Percentiles rank a stretch among this genome's conserved stretches.
Conservation (phyloP, 2,888 invertebrate genomes). For the Drosophila nigricruria region DNA sequence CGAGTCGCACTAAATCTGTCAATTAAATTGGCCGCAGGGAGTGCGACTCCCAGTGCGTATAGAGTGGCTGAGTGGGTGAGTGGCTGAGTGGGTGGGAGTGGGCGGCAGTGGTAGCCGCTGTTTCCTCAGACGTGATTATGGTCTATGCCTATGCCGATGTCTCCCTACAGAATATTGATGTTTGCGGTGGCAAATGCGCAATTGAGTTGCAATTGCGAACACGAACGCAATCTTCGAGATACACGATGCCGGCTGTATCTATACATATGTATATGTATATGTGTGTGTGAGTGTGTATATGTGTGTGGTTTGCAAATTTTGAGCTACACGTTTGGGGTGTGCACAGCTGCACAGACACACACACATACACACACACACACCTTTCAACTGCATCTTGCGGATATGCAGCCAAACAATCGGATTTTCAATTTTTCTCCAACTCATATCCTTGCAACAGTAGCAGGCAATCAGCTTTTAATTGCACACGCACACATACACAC, state of each 20-base stretch:
- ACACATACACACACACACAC: slow-evolving; percentile 18
- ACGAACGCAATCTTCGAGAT: slow-evolving; percentile 74
- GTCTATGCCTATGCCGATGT: slow-evolving; percentile 46
- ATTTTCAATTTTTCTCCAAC: slow-evolving; percentile 70
- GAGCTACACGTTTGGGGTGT: slow-evolving; percentile 79
- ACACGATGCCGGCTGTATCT: slow-evolving; percentile 21
- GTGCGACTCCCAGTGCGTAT: slow-evolving; percentile 58
- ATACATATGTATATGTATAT: background rate
- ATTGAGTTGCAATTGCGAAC: slow-evolving; percentile 80
- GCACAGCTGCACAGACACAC: slow-evolving; percentile 50
- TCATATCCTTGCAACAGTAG: slow-evolving; percentile 47
- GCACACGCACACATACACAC: slow-evolving; percentile 42
- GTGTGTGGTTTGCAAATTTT: slow-evolving; percentile 70
- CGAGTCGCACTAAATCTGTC: slow-evolving; percentile 84
- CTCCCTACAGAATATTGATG: slow-evolving; percentile 68
- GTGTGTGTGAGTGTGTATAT: too few relatives aligned
- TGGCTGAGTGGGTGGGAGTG: background rate
- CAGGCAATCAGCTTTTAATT: slow-evolving; percentile 84
- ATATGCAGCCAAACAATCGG: slow-evolving; percentile 48
- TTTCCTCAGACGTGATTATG: slow-evolving; percentile 75
- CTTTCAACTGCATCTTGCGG: slow-evolving; percentile 60
- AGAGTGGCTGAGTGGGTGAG: slow-evolving; percentile 1
- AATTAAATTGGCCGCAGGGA: slow-evolving; percentile 84
- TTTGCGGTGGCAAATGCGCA: slow-evolving; percentile 81
- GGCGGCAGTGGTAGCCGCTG: slow-evolving; percentile 28